A percentile compares a stretch with the other conserved stretches of the same genome.
Evolutionary conservation across 2,888 invertebrate genomes (phyloP).

Genomic region (Sinelater perroti): DNA sequence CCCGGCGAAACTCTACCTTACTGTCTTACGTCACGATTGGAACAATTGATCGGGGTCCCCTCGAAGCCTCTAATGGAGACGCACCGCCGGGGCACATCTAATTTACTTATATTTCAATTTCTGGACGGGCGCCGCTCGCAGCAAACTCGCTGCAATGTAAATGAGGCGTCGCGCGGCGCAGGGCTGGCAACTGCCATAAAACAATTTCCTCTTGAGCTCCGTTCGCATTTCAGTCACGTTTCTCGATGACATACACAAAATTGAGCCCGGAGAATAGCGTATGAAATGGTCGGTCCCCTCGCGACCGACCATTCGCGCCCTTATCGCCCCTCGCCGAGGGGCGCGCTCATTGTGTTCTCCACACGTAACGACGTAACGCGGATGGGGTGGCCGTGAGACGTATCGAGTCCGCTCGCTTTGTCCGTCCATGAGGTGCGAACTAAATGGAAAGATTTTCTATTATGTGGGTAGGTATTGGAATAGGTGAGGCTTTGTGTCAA

Average conservation of each 20-base stretch:
- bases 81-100: too few species aligned
- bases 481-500: slow-evolving; percentile 52
- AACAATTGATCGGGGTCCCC: too few species aligned
- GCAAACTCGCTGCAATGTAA: slow-evolving; percentile 32
- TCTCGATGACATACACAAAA: slow-evolving; percentile 60
- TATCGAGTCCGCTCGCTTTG: slow-evolving; percentile 43
- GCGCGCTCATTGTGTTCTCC: slow-evolving; percentile 46
- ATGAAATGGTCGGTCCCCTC: slow-evolving; percentile 53
- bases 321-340: slow-evolving; percentile 44
- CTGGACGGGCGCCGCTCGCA: too few species aligned
- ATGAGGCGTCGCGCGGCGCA: slow-evolving; percentile 33
- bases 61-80: too few species aligned
- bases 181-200: slow-evolving; percentile 52
- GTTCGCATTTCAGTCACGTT: slow-evolving; percentile 60
- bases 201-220: slow-evolving; percentile 57
- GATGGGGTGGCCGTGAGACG: slow-evolving; percentile 51
- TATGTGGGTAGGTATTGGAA: slow-evolving; percentile 48
- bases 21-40: too few species aligned
- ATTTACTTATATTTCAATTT: too few species aligned
- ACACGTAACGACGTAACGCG: slow-evolving; percentile 49
- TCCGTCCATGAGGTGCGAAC: slow-evolving; percentile 49
- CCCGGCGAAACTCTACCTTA: too few species aligned
- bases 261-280: slow-evolving; percentile 56
- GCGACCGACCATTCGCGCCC: slow-evolving; percentile 44
- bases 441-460: slow-evolving; percentile 48